Base-by-base conservation (phyloP, 1,140 invertebrate species). In the Steinernema khuongi region DNA sequence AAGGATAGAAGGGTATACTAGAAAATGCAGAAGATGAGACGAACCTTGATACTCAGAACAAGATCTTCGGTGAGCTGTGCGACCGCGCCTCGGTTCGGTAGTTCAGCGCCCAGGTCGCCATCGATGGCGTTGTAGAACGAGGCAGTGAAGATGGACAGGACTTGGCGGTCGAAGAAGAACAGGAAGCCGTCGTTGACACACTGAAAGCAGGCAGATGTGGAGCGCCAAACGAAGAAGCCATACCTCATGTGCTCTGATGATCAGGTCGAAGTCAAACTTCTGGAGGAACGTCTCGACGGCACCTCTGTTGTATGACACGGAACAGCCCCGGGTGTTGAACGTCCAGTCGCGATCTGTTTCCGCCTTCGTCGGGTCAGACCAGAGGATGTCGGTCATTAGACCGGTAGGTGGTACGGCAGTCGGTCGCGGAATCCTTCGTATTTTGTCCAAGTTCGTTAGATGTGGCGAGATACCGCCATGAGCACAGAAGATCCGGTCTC, bases 401-500 rank as follows among this genome's bases (percentile, higher is more conserved):
- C 36, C 36, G n/a, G 7, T 41, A 11, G 36, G 36, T 11, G 7
- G 36, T n/a, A 41, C 7, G 7, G 36, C 36, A 11, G 7, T 7
- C 7, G 66, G 66, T 30, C 66, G 7, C 19, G 7, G 22, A 19
- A 67, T 67, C 7, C 7, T 11, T 7, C 66, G 22, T 11, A 67
- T 67, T 19, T 67, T 7, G 29, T 67, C 66, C 22, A 67, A 19
- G 29, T 67, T 17, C 7, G 7, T 11, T 7, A 67, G 66, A 19
- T 67, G 7, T 17, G 66, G 66, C 7, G 22, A 26, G 22, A 67
- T 11, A 19, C 91, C 91, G 36, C 91, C 91, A 80, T 92, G 91
- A 85, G 90, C 91, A 85, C 91, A 92, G 85, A 92, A 91, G 81
- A 92, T 92, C 85, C 91, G 92, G 84, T 92, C 90, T 81, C 92